Evolutionary conservation across 1,140 invertebrate species (phyloP).

Genomic region (Hyposmocoma kahamanoa): DNA sequence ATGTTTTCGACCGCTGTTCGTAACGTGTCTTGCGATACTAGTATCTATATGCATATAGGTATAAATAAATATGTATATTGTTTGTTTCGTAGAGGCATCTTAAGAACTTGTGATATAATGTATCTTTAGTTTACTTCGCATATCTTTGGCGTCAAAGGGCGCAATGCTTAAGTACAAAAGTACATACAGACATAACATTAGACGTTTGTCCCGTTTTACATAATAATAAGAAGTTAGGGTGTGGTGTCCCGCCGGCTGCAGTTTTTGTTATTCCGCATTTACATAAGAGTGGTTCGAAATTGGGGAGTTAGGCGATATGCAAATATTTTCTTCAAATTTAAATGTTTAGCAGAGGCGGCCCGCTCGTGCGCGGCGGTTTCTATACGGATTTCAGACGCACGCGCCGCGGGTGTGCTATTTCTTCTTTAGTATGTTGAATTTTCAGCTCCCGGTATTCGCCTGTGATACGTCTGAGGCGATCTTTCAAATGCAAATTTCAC

Average conservation of each 20-base stretch:
- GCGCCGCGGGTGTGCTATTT: constrained; percentile 48
- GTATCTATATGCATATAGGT: constrained; percentile 48
- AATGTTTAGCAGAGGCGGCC: constrained; percentile 30
- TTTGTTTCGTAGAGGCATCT: constrained; percentile 68
- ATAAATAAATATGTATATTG: constrained; percentile 64
- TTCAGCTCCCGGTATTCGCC: constrained; percentile 40
- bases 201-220: constrained; percentile 50
- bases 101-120: constrained; percentile 71
- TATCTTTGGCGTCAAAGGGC: constrained; percentile 29
- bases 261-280: constrained; percentile 62
- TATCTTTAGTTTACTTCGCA: constrained; percentile 55
- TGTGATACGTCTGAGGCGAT: constrained; percentile 42
- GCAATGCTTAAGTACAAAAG: constrained; percentile 44
- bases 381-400: constrained; percentile 30
- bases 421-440: constrained; percentile 50
- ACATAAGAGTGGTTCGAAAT: constrained; percentile 58
- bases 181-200: constrained; percentile 67
- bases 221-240: constrained; percentile 52
- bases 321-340: constrained; percentile 68
- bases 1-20: constrained; percentile 44
- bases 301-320: constrained; percentile 69
- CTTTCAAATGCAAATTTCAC: constrained; percentile 55
- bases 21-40: constrained; percentile 38
- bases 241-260: constrained; percentile 57
- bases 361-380: constrained; percentile 28